phyloP scores from a whole-genome alignment of 2,888 invertebrate species.

The Dichetophora obliterata region DNA sequence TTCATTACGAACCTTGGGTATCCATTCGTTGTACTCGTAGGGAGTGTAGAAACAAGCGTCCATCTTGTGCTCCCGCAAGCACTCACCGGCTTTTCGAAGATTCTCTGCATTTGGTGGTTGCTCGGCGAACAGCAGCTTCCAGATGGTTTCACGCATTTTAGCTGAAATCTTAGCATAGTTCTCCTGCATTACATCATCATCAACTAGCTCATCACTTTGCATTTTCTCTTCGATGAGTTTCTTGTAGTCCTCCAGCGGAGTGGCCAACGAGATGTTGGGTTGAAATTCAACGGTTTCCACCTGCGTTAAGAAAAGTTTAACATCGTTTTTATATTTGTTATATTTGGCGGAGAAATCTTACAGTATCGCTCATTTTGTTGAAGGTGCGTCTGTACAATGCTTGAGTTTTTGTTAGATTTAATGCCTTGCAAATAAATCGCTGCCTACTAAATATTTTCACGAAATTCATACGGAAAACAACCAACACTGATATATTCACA shows the following conservation, averaged over 20 bases:
- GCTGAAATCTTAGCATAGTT: slow-evolving; percentile 47
- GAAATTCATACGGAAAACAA: too few relatives aligned
- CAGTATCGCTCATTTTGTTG: slow-evolving; percentile 2
- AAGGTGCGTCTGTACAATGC: slow-evolving; percentile 1
- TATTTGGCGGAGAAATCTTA: neutral
- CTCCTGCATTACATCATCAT: slow-evolving; percentile 50
- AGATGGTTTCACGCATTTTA: slow-evolving; percentile 45
- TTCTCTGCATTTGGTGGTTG: slow-evolving; percentile 7
- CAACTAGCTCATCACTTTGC: slow-evolving; percentile 53
- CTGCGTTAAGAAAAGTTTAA: neutral
- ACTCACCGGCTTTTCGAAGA: slow-evolving; percentile 22
- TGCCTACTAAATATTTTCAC: too few relatives aligned
- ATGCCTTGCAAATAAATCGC: neutral
- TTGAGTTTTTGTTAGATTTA: neutral
- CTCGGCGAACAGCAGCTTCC: slow-evolving; percentile 51
- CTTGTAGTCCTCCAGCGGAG: slow-evolving; percentile 47
- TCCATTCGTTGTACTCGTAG: slow-evolving; percentile 57
- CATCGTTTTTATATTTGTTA: neutral
- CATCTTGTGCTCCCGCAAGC: slow-evolving; percentile 60
- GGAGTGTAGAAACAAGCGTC: slow-evolving; percentile 54
- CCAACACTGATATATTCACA: too few relatives aligned
- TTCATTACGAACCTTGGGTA: slow-evolving; percentile 51
- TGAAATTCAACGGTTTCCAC: neutral
- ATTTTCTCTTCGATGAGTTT: slow-evolving; percentile 53
- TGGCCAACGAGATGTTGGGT: slow-evolving; percentile 36